Base-by-base conservation (phyloP, 2,888 invertebrate genomes). In the Dexiosoma caninum region DNA sequence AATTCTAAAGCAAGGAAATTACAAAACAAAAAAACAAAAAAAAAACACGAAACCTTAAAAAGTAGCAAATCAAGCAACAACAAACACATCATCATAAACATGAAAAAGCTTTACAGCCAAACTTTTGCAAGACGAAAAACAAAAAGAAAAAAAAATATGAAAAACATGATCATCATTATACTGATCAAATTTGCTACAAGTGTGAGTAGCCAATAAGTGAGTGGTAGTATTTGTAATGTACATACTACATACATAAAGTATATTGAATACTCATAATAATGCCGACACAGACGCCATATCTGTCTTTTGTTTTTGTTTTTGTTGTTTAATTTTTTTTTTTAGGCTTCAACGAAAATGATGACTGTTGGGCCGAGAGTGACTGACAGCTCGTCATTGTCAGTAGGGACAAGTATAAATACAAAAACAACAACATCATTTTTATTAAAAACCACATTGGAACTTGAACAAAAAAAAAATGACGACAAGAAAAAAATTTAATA, bases 341-440 rank as follows among this genome's bases (percentile, higher is more conserved):
- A 23, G 30, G 84, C 85, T 85, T 84, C 86, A 85, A 83, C 76
- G 66, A 74, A 81, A n/a, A n/a, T n/a, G n/a, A 78, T 62, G 74
- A 81, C 62, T 77, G 53, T 59, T 46, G 35, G 32, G 55, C 42
- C 72, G 82, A 78, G 78, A 78, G 57, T 76, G 81, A 80, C 83
- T 84, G 84, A 84, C 84, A 83, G 84, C 83, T 85, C 76, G 74
- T 83, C 81, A 81, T 83, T 81, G 81, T 74, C 83, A 79, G 82
- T 84, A 85, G 83, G 83, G 82, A 85, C 85, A 85, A 85, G 85
- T 85, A 84, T 83, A 83, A 84, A 40, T 12, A 67, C 66, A 72
- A 59, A 71, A 78, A 44, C 53, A 42, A 30, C 67, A 80, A 67
- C 69, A 75, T 37, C 42, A 78, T 37, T 55, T 69, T 66, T 55